Percentiles rank a stretch among this genome's conserved stretches.
phyloP scores from a whole-genome alignment of 2,113 vertebrate genomes.

The Opisthocomus hoazin region DNA sequence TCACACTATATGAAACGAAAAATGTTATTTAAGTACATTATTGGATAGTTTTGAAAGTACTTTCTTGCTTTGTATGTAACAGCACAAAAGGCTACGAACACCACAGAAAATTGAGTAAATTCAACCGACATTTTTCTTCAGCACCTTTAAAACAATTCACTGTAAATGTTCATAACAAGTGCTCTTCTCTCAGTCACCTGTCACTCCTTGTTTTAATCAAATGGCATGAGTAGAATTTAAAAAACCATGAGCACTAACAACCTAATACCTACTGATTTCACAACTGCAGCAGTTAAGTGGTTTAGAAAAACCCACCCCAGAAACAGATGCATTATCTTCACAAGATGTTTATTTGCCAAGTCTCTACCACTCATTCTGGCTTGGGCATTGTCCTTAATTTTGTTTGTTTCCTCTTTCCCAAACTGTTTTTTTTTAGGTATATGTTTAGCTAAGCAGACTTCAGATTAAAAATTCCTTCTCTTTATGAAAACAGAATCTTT shows the following conservation, averaged over 20 bases:
- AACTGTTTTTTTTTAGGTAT: neutral
- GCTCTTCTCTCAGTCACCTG: neutral
- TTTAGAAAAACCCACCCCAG: neutral
- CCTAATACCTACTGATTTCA: neutral
- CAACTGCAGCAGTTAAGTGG: neutral
- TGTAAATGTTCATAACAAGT: neutral
- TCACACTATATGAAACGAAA: neutral
- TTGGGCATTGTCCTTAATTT: neutral
- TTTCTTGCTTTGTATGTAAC: neutral
- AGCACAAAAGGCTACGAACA: neutral
- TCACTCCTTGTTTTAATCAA: neutral
- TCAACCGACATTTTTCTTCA: neutral
- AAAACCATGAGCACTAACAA: neutral
- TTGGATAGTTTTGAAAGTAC: neutral
- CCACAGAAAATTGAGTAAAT: neutral
- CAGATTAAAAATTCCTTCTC: neutral
- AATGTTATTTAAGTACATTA: neutral
- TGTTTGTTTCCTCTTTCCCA: neutral
- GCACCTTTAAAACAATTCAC: neutral
- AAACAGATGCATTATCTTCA: neutral
- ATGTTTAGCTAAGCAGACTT: neutral
- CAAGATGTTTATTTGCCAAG: neutral
- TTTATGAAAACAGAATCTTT: neutral
- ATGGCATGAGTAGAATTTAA: neutral
- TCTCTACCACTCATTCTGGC: neutral